Conservation (phyloP, 1,140 invertebrate genomes). For the Lutraria rhynchaena region DNA sequence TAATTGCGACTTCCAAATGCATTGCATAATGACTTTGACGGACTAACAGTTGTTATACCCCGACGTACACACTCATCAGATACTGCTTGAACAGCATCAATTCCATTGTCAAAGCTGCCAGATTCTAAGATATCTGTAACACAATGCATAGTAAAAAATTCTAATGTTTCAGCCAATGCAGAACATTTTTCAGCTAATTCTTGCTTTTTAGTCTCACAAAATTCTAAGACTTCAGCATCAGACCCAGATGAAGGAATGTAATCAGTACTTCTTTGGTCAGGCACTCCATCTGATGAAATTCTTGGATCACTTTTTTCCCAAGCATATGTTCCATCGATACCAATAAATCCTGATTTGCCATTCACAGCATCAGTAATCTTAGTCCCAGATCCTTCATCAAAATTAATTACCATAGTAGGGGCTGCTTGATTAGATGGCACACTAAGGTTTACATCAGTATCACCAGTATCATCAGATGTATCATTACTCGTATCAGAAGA, state of each 20-base stretch:
- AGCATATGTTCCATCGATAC: slow-evolving; percentile 19
- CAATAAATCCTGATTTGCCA: neutral
- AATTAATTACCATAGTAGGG: slow-evolving; percentile 20
- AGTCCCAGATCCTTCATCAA: slow-evolving; percentile 51
- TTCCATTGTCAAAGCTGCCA: slow-evolving; percentile 1
- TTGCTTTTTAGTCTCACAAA: neutral
- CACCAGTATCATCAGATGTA: neutral
- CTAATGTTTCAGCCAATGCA: neutral
- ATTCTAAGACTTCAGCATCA: neutral
- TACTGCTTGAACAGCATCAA: slow-evolving; percentile 3
- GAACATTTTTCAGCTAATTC: neutral
- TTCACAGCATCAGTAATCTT: slow-evolving; percentile 15
- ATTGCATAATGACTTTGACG: slow-evolving; percentile 20
- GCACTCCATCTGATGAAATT: neutral
- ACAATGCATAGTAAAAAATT: slow-evolving; percentile 6
- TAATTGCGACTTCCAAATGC: slow-evolving; percentile 4
- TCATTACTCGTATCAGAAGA: neutral
- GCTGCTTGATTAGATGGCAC: neutral
- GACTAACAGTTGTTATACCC: neutral
- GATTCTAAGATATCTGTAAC: neutral
- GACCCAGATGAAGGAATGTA: neutral
- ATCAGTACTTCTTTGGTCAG: slow-evolving; percentile 7
- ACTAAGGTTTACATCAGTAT: neutral
- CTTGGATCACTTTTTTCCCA: slow-evolving; percentile 25
- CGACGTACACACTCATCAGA: neutral